Evolutionary conservation across 2,113 vertebrate genomes (phyloP), one percentile per base, ranked within the genome.

Genomic region (Tretioscincus oriximinensis): DNA sequence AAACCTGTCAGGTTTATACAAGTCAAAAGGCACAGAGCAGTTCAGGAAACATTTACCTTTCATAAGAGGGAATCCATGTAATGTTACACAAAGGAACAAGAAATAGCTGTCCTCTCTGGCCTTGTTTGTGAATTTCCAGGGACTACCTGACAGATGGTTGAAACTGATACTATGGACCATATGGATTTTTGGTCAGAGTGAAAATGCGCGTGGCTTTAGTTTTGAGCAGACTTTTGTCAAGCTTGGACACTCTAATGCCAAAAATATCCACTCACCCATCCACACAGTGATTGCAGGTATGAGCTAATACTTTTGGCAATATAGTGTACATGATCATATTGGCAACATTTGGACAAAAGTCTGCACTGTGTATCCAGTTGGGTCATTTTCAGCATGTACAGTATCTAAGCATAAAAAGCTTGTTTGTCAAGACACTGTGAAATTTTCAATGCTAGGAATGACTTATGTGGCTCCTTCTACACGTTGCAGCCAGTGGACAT

Each of bases 131-230:
- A n/a, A 3, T 4, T 14, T 11, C 12, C 4, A 10, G 14, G 21
- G 5, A 14, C 29, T 64, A 63, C 45, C 26, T 54, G 26, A 28
- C 35, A 47, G 69, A 7, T 28, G n/a, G 41, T 54, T 26, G 21
- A 76, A n/a, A 58, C 29, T 74, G 8, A 20, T 12, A 71, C 3
- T 22, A 5, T 65, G 54, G 1, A 9, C 31, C 21, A 24, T 16
- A 51, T 65, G 73, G 14, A 24, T 66, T 60, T 80, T 14, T 54
- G 71, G 49, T 58, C 65, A 85, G 71, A 82, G 73, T 4, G 3
- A 12, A 7, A 87, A 83, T 63, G 81, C 41, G 49, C 28, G 14
- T 0, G 7, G 10, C 68, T 86, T 81, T n/a, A 9, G 20, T 3
- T 76, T 81, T 80, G 71, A 61, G 73, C 51, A 47, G 18, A 70